Conservation (phyloP, 2,797 vertebrate species). For the Sciaenops ocellatus region DNA sequence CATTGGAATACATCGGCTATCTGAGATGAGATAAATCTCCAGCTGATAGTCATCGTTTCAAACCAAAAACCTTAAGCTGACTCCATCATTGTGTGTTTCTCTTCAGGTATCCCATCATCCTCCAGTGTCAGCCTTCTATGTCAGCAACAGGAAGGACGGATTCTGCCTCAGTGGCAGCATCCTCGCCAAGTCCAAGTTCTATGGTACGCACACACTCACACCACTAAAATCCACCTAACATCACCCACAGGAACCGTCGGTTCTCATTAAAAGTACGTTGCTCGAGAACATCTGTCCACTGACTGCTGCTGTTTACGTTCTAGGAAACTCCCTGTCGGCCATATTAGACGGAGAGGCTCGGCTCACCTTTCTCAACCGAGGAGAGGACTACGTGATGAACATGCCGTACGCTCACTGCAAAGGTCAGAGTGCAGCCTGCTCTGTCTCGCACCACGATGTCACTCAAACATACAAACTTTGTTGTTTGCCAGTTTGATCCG, state of each 20-base stretch:
- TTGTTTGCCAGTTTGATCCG: too few relatives aligned
- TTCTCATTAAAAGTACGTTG: background rate
- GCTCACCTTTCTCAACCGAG: constrained; percentile 94
- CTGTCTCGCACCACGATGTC: background rate
- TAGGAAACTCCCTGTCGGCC: constrained; percentile 97
- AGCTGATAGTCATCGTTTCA: background rate
- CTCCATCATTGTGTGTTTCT: constrained; percentile 14
- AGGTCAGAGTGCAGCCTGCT: constrained; percentile 83
- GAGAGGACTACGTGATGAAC: constrained; percentile 98
- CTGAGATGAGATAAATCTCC: background rate
- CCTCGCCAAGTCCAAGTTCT: constrained; percentile 99
- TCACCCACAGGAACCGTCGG: background rate
- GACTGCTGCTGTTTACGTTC: background rate
- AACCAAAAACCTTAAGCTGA: background rate
- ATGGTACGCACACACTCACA: constrained; percentile 84
- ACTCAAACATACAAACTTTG: background rate
- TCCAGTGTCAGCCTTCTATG: constrained; percentile 97
- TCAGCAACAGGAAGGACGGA: constrained; percentile 98
- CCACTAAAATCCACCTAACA: accelerated
- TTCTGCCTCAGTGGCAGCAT: constrained; percentile 99
- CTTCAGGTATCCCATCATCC: constrained; percentile 97
- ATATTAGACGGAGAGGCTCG: constrained; percentile 96
- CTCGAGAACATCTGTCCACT: background rate
- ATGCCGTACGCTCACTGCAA: constrained; percentile 99
- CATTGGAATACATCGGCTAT: background rate